Base-by-base conservation (phyloP, 2,888 invertebrate species). In the Leptopilina myrica region DNA sequence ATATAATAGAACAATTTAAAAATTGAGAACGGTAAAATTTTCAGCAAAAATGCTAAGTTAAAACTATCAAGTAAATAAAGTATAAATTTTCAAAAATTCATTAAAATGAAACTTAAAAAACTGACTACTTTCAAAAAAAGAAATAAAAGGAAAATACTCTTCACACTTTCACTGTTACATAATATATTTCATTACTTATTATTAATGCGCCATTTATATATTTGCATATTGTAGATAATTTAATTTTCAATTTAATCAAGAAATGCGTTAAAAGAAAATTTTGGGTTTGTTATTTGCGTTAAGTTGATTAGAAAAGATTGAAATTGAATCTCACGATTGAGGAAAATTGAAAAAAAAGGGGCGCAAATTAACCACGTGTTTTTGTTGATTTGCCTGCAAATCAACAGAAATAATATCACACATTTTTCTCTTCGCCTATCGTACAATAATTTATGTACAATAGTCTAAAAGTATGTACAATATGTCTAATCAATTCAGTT, bases 161-260 rank as follows among this genome's bases (percentile, higher is more conserved):
- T 87, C 87, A 88, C 86, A 87, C 87, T 86, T 87, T 87, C 86
- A 88, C 88, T 87, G 87, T 87, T 88, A 86, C 88, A 88, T 86
- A 86, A 85, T 86, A 86, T 79, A 67, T 78, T 78, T 79, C 64
- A 73, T 73, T 56, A 59, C 73, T 73, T 73, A 73, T 56, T 56
- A 33, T 56, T 73, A 11, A 81, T 77, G 75, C 78, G 75, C 56
- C 40, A 82, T 83, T 69, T 79, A 80, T 80, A 76, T 78, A 80
- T 79, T 82, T 79, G 81, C 80, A 78, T 81, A 56, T 33, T 73
- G 56, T 33, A 59, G 56, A 56, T 15, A 59, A 73, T 56, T 40
- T 59, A 59, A 76, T 66, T 53, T 53, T 69, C 14, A 20, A 20
- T 20, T 20, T 20, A 20, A 20, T 20, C 1, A 20, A 20, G 20